Conservation (phyloP, 2,888 invertebrate species). For the Zelleria hepariella region DNA sequence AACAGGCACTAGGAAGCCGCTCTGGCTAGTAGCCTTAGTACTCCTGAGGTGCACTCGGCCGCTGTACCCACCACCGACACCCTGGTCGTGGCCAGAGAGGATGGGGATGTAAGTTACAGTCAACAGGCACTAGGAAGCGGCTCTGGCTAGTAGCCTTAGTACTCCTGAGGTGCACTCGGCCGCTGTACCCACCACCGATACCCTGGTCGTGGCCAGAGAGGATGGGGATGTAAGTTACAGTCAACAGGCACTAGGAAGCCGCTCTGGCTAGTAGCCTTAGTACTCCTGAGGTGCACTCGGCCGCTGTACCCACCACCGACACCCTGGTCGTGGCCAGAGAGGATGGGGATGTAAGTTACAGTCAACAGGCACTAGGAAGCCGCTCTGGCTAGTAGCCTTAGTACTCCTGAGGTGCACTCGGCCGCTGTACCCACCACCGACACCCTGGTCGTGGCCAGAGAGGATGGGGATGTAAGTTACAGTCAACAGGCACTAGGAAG, state of each 20-base stretch:
- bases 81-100: constrained; percentile 41
- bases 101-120: constrained; percentile 26
- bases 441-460: not conserved
- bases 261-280: too few species aligned
- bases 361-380: too few species aligned
- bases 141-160: too few species aligned
- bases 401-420: too few species aligned
- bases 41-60: constrained; percentile 25
- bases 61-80: constrained; percentile 47
- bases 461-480: not conserved
- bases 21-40: too few species aligned
- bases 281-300: constrained; percentile 24
- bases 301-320: constrained; percentile 43
- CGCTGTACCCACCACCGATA: constrained; percentile 43
- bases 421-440: not conserved
- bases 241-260: too few species aligned
- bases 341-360: constrained; percentile 26
- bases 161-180: constrained; percentile 26
- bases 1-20: too few species aligned
- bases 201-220: constrained; percentile 42
- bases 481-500: too few species aligned
- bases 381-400: too few species aligned
- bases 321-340: constrained; percentile 45
- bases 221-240: constrained; percentile 27
- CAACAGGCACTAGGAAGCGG: too few species aligned